Conservation (phyloP, 2,113 vertebrate genomes). For the Coreoperca whiteheadi region DNA sequence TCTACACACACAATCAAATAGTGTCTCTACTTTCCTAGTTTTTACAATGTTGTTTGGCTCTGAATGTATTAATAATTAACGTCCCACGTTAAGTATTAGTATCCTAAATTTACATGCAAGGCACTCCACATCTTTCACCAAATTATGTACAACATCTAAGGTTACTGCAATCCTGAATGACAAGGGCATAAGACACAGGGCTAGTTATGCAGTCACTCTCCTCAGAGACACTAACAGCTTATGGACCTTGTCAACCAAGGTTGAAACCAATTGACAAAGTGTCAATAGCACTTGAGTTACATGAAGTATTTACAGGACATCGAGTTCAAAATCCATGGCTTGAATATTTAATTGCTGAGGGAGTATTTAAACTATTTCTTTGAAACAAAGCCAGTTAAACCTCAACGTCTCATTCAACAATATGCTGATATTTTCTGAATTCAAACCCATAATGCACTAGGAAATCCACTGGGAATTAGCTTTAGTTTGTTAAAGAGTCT, state of each 20-base stretch:
- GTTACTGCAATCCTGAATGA: slow-evolving; percentile 35
- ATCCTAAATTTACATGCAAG: slow-evolving; percentile 32
- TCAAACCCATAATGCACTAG: not conserved
- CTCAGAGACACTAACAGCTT: slow-evolving; percentile 16
- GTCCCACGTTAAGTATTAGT: not conserved
- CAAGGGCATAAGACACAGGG: slow-evolving; percentile 21
- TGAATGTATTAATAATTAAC: slow-evolving; percentile 26
- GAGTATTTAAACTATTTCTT: not conserved
- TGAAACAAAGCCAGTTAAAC: not conserved
- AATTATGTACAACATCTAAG: slow-evolving; percentile 32
- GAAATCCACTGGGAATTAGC: not conserved
- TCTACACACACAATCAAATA: not conserved
- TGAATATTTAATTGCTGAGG: slow-evolving; percentile 1
- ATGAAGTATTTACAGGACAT: slow-evolving; percentile 13
- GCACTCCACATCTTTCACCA: slow-evolving; percentile 1
- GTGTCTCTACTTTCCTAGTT: not conserved
- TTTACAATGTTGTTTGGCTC: not conserved
- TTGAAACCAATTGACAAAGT: slow-evolving; percentile 30
- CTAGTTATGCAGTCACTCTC: slow-evolving; percentile 35
- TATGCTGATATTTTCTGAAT: not conserved
- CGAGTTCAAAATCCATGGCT: slow-evolving; percentile 14
- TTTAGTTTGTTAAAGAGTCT: not conserved
- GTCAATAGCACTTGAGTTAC: slow-evolving; percentile 19
- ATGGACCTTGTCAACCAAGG: slow-evolving; percentile 50
- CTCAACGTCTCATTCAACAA: not conserved